Evolutionary conservation across 1,140 invertebrate species (phyloP), one percentile per base, ranked within the genome.

Genomic region (Helicorthomorpha holstii): DNA sequence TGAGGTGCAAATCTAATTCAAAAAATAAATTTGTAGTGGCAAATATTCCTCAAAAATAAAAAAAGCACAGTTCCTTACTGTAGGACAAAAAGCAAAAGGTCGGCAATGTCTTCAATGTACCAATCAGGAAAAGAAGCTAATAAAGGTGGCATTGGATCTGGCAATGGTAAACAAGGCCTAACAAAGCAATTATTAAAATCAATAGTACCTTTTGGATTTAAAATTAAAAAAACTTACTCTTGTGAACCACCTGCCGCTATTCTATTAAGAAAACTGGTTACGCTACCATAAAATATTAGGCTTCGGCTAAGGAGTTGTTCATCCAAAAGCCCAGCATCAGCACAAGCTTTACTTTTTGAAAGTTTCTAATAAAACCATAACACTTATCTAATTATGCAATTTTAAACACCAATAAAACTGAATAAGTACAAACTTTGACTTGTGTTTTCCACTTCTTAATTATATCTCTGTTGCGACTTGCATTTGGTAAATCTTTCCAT

Each of bases 41-140:
- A 34, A 34, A 7, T 7, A 7, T 7, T 7, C 16, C 7, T 34
- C 29, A 7, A 16, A 34, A 7, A 26, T 1, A 46, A 7, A 27
- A 56, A 26, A 26, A 10, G 3, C 22, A 44, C n/a, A 34, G 7
- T 34, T 34, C 83, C 84, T 87, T 75, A 92, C 85, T 93, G 89
- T 59, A 94, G 75, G 3, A 82, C 78, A 63, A 95, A 94, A 14
- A 93, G 77, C 57, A 95, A 75, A 68, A 93, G 93, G 66, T 96
- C 91, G 19, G 91, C 89, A 53, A 96, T 83, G 66, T 97, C 92
- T 66, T 96, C 92, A 45, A 95, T 79, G 65, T 93, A 95, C 83
- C 89, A 95, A 69, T 97, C 92, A 19, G 93, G 93, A 58, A 92
- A 72, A 57, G 86, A 85, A 47, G 82, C 79, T 73, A 95, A 96